These are phyloP conservation scores for Synchiropus splendidus DNA, from an alignment of 2,113 vertebrate genomes.

Conservation along the genomic window DNA sequence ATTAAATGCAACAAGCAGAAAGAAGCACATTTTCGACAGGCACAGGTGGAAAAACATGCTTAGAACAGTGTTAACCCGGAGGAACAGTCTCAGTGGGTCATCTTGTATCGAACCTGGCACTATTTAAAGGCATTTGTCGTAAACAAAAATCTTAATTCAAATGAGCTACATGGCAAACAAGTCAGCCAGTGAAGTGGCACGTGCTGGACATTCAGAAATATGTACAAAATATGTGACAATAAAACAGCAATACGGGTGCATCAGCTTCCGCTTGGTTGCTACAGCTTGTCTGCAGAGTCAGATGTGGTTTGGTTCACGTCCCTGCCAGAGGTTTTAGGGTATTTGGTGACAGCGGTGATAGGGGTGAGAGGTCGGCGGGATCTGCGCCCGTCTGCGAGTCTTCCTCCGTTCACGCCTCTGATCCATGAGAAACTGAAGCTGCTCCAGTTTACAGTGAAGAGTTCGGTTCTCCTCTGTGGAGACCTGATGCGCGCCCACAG, in stretches of 20 bases:
- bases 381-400: conserved; percentile 67
- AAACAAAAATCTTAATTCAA: no score
- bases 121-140: no score
- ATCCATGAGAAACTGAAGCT: conserved; percentile 81
- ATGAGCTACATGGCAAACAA: no score
- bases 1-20: no score
- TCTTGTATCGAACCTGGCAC: conserved; percentile 5
- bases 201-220: no score
- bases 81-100: neutral
- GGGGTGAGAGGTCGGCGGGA: conserved; percentile 70
- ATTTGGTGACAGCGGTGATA: conserved; percentile 40
- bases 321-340: no score
- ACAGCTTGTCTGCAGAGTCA: no score
- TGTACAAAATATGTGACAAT: no score
- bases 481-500: conserved; percentile 56
- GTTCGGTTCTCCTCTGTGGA: conserved; percentile 72
- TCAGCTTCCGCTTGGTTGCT: no score
- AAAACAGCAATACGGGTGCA: no score
- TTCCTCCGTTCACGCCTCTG: conserved; percentile 77
- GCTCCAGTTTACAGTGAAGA: conserved; percentile 83
- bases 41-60: conserved; percentile 4
- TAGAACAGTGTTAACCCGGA: conserved; percentile 5
- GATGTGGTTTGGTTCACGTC: no score
- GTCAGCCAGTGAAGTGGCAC: no score
- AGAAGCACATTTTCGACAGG: neutral